Conservation (phyloP, 92 coral and sea anemone species). For the Anthopleura xanthogrammica region DNA sequence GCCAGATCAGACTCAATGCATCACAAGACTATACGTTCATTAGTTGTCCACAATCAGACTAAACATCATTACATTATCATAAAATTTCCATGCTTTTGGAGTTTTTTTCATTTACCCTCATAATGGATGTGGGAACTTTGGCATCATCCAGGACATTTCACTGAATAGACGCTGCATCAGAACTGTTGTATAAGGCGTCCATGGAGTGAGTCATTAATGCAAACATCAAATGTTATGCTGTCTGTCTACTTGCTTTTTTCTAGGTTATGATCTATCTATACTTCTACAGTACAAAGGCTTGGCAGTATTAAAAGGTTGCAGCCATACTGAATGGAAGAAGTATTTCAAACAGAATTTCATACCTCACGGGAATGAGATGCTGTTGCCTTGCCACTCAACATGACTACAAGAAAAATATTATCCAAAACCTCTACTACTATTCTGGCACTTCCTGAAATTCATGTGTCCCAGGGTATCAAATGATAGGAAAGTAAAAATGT, state of each 20-base stretch:
- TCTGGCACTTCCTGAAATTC: not conserved
- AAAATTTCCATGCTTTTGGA: not conserved
- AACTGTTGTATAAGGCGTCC: conserved; percentile 3
- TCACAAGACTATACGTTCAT: not conserved
- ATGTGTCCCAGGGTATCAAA: not conserved
- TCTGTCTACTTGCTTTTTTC: not conserved
- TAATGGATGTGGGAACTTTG: not conserved
- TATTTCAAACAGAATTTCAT: not conserved
- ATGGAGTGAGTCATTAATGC: not conserved
- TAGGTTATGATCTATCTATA: not conserved
- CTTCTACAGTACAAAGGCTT: not conserved
- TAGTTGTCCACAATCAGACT: not conserved
- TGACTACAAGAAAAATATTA: not conserved
- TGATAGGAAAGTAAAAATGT: conserved; percentile 2
- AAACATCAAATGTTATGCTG: not conserved
- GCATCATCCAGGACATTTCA: conserved; percentile 3
- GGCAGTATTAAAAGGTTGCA: not conserved
- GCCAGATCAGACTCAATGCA: not conserved
- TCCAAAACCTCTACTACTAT: not conserved
- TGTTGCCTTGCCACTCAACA: not conserved
- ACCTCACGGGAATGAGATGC: not conserved
- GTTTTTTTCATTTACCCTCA: conserved; percentile 1
- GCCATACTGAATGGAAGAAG: not conserved
- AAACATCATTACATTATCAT: not conserved
- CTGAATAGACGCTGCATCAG: conserved; percentile 5